These are phyloP conservation scores for Drosophila tani DNA, from an alignment of 1,140 invertebrate genomes.

Conservation along the genomic window DNA sequence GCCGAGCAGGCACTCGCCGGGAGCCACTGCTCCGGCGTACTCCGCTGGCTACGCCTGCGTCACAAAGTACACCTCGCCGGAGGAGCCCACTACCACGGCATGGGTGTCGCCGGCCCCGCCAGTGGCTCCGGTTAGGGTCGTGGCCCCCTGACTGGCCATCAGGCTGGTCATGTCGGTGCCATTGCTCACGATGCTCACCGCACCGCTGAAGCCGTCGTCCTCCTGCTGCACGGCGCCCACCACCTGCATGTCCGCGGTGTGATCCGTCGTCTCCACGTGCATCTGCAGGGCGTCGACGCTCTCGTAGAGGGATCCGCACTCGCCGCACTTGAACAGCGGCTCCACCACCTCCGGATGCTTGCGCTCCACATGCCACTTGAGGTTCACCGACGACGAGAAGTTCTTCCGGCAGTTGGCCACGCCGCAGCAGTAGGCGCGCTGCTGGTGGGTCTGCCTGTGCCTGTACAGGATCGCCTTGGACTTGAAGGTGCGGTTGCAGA, in stretches of 20 bases:
- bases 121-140: constrained; percentile 18
- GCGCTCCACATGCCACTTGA: constrained; percentile 74
- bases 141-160: constrained; percentile 44
- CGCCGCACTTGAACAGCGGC: constrained; percentile 73
- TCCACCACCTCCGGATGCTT: constrained; percentile 74
- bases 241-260: constrained; percentile 43
- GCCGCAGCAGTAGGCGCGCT: constrained; percentile 77
- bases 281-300: constrained; percentile 68
- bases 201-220: constrained; percentile 61
- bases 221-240: constrained; percentile 9
- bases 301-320: constrained; percentile 68
- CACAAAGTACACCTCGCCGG: constrained; percentile 76
- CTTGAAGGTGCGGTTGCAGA: constrained; percentile 87
- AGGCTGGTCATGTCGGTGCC: constrained; percentile 66
- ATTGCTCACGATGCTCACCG: constrained; percentile 75
- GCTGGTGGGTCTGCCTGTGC: constrained; percentile 87
- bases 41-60: constrained; percentile 81
- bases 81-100: constrained; percentile 66
- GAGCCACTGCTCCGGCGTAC: constrained; percentile 56
- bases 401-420: constrained; percentile 80
- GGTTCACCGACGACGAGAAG: constrained; percentile 73
- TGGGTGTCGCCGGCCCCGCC: constrained; percentile 55
- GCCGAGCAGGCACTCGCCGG: constrained; percentile 70
- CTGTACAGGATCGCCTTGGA: constrained; percentile 87
- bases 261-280: constrained; percentile 76